A percentile compares a stretch with the other conserved stretches of the same genome.
Evolutionary conservation across 2,888 invertebrate genomes (phyloP).

Genomic region (Morinoia aosen): DNA sequence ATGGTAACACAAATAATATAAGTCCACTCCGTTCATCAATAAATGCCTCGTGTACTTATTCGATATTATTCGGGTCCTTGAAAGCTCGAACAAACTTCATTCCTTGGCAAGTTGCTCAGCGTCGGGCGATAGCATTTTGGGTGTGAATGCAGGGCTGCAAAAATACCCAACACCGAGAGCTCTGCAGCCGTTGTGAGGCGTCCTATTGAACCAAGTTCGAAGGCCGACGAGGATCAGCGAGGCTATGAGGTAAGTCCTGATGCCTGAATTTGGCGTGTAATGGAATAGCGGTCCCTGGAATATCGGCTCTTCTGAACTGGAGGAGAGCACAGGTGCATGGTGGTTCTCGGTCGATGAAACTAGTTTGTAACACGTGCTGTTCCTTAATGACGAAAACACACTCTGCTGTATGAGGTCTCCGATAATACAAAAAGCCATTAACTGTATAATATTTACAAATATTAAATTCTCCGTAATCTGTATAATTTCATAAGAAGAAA

Average conservation of each 20-base stretch:
- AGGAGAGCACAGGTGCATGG: neutral
- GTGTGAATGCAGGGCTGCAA: neutral
- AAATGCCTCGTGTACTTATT: neutral
- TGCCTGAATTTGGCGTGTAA: neutral
- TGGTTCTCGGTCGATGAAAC: neutral
- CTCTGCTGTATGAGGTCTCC: neutral
- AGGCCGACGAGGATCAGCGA: neutral
- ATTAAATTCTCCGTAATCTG: neutral
- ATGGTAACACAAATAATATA: neutral
- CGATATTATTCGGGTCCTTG: neutral
- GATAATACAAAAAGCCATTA: neutral
- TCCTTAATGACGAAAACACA: neutral
- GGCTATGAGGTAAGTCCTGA: neutral
- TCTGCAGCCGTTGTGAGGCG: neutral
- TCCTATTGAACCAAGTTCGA: slow-evolving; percentile 12
- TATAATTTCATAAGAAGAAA: neutral
- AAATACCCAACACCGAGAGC: neutral
- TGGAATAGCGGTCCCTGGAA: neutral
- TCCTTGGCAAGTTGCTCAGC: neutral
- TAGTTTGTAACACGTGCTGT: neutral
- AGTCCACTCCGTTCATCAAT: neutral
- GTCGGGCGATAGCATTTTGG: neutral
- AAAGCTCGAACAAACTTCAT: neutral
- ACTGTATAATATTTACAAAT: neutral
- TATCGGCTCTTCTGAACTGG: neutral